Evolutionary conservation across 2,113 vertebrate genomes (phyloP), one percentile per base, ranked within the genome.

Genomic region (Cololabis saira): DNA sequence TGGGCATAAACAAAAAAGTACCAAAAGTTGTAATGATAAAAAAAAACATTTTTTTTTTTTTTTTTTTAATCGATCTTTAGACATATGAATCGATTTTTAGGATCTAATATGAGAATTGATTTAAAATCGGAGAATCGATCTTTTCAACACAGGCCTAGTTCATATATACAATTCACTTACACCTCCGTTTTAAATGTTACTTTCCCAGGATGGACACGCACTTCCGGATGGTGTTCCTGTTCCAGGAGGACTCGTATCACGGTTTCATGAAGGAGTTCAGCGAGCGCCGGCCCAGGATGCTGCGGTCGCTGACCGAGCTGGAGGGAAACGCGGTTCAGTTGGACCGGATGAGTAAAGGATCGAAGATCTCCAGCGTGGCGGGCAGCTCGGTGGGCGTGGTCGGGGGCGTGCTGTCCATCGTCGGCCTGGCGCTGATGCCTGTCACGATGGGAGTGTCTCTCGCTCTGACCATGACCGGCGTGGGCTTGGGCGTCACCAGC

Each of bases 281-380:
- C 0, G 2, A 72, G 22, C 61, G 72, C 2, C 16, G 42, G 12
- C 55, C 62, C 24, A 21, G 59, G 44, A 80, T 88, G 81, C 65
- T 54, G 22, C 12, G 78, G 67, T 79, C 54, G 53, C 80, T 87
- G 0, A 6, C 17, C 0, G 41, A 78, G 3, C 40, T 87, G 62
- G 81, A 89, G 42, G 27, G 63, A 14, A 33, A 0, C 0, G 77
- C 80, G 2, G 57, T 71, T 27, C 70, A 80, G 56, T 63, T 88
- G 0, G 84, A 84, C 69, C 54, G 5, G 6, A 87, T 87, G 86
- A 82, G 61, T 5, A 70, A 1, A n/a, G 88, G 82, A 0, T 55
- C 84, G 16, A 88, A 41, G 71, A 85, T 90, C 72, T 90, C 86
- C 74, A 85, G 74, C 21, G 78, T 88, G n/a, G 69, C 47, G 1